phyloP scores from a whole-genome alignment of 30 jellyfish, hydroid and myxozoan genomes.

The Clytia hemisphaerica region DNA sequence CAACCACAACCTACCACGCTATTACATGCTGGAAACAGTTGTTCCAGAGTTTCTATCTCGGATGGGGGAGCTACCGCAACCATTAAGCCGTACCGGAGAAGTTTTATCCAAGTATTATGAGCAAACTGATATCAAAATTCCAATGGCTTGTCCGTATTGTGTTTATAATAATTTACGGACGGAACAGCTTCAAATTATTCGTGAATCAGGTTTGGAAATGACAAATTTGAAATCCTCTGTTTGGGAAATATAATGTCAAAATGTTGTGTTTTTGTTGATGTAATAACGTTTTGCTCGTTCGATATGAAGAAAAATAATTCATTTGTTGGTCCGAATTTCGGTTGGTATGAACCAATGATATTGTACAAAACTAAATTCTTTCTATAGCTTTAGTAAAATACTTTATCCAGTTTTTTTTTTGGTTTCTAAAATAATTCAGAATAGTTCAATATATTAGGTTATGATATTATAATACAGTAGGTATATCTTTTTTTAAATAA shows the following conservation, averaged over 20 bases:
- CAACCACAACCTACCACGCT: conserved; percentile 68
- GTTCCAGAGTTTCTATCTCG: conserved; percentile 84
- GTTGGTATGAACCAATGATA: no score
- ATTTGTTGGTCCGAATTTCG: no score
- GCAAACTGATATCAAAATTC: conserved; percentile 40
- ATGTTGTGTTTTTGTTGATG: no score
- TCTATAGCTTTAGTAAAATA: no score
- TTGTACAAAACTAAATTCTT: no score
- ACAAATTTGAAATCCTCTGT: conserved; percentile 56
- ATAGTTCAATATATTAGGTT: no score
- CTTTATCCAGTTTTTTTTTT: no score
- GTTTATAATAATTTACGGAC: conserved; percentile 77
- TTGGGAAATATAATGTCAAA: conserved; percentile 93
- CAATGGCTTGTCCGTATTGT: conserved; percentile 97
- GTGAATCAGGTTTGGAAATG: conserved; percentile 63
- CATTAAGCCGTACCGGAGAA: conserved; percentile 60
- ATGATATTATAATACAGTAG: no score
- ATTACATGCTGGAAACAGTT: conserved; percentile 69
- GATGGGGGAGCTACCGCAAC: conserved; percentile 67
- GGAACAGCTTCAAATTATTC: conserved; percentile 73
- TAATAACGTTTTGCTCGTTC: no score
- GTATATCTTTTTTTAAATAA: no score
- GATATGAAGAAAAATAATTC: no score
- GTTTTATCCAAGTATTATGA: conserved; percentile 46
- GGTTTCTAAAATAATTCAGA: no score